These are phyloP conservation scores for Brachynemurus nebulosus DNA, from an alignment of 2,888 invertebrate genomes.

Conservation along the genomic window DNA sequence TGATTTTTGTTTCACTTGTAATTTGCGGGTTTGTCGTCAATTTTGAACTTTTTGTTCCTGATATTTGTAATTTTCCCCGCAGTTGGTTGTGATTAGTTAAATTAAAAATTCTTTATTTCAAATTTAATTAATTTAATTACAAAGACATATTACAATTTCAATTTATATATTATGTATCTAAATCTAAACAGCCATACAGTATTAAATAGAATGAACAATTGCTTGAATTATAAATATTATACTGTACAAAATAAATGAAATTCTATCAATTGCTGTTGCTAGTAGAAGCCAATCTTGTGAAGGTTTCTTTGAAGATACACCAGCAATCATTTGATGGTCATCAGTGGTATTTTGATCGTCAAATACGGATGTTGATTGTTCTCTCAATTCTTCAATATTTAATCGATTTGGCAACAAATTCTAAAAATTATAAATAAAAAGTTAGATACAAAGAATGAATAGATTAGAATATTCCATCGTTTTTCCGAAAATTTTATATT, in stretches of 20 bases:
- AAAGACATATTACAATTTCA: too few relatives aligned
- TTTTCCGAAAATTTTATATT: too few relatives aligned
- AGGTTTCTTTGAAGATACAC: slow-evolving; percentile 19
- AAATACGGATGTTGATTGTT: slow-evolving; percentile 29
- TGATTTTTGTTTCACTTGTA: too few relatives aligned
- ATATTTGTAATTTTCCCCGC: too few relatives aligned
- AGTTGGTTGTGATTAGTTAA: too few relatives aligned
- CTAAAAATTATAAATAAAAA: slow-evolving; percentile 15
- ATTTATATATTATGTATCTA: too few relatives aligned
- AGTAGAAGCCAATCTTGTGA: slow-evolving; percentile 50
- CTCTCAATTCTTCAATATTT: slow-evolving; percentile 32
- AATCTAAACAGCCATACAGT: too few relatives aligned
- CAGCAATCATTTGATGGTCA: slow-evolving; percentile 28
- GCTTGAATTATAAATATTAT: slow-evolving; percentile 38
- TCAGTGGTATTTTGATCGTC: slow-evolving; percentile 28
- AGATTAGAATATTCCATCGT: neutral
- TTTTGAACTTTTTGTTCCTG: too few relatives aligned
- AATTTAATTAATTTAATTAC: too few relatives aligned
- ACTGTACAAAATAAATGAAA: slow-evolving; percentile 42
- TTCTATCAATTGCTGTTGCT: slow-evolving; percentile 46
- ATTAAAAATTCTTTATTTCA: too few relatives aligned
- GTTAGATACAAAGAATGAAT: neutral
- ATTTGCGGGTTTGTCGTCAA: too few relatives aligned
- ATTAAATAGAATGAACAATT: slow-evolving; percentile 33
- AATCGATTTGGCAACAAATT: slow-evolving; percentile 23